Conservation (phyloP, 1,140 invertebrate genomes). For the Tetragnatha versicolor region DNA sequence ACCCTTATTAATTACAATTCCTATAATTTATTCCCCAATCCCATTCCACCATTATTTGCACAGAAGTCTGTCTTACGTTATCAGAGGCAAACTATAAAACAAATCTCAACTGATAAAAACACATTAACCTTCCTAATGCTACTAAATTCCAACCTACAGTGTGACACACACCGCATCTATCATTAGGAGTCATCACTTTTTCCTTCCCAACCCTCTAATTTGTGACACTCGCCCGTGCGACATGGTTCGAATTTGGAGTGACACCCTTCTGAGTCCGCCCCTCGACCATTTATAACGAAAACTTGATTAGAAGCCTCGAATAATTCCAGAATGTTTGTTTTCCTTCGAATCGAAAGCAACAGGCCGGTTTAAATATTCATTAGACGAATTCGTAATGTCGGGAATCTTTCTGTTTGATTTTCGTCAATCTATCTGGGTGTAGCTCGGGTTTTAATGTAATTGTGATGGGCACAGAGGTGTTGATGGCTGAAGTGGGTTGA, state of each 20-base stretch:
- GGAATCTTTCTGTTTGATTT: not conserved
- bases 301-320: not conserved
- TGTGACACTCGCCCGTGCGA: not conserved
- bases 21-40: too few species aligned
- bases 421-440: not conserved
- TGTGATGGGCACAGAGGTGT: not conserved
- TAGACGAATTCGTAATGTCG: not conserved
- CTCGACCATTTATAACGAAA: not conserved
- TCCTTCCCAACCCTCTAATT: constrained; percentile 1
- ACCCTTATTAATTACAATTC: too few species aligned
- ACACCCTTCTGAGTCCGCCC: not conserved
- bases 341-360: too few species aligned
- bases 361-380: constrained; percentile 8
- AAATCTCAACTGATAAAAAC: too few species aligned
- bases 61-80: too few species aligned
- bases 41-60: too few species aligned
- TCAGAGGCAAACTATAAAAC: too few species aligned
- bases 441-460: not conserved
- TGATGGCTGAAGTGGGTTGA: not conserved
- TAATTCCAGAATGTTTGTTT: too few species aligned
- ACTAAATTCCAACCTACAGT: too few species aligned
- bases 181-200: constrained; percentile 10
- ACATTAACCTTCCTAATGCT: too few species aligned
- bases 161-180: too few species aligned
- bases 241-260: not conserved